Evolutionary conservation across 2,888 invertebrate species (phyloP).

Genomic region (Muscina levida): DNA sequence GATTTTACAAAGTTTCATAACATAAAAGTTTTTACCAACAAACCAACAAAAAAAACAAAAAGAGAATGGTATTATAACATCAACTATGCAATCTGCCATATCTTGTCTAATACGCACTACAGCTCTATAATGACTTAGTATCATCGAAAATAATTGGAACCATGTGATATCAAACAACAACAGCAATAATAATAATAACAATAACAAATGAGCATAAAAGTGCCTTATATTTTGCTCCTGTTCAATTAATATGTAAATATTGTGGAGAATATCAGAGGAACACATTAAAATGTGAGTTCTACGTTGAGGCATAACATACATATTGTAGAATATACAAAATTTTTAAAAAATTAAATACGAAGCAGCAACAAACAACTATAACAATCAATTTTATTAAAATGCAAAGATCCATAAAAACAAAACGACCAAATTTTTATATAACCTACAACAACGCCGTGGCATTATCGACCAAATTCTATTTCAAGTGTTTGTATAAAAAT

Average conservation of each 20-base stretch:
- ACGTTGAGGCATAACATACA: background rate
- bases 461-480: slow-evolving; percentile 48
- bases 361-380: slow-evolving; percentile 25
- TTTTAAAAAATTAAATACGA: slow-evolving; percentile 23
- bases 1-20: too few relatives aligned
- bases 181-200: slow-evolving; percentile 10
- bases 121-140: too few relatives aligned
- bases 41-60: too few relatives aligned
- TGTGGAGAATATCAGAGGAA: too few relatives aligned
- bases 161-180: slow-evolving; percentile 27
- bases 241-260: background rate
- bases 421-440: slow-evolving; percentile 48
- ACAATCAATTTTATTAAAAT: slow-evolving; percentile 60
- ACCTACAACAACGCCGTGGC: slow-evolving; percentile 8
- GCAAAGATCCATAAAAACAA: slow-evolving; percentile 57
- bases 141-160: slow-evolving; percentile 1
- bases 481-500: slow-evolving; percentile 55
- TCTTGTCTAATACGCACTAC: too few relatives aligned
- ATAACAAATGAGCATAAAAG: slow-evolving; percentile 47
- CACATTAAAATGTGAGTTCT: slow-evolving; percentile 17
- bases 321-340: slow-evolving; percentile 3
- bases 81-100: too few relatives aligned
- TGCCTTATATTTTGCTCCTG: slow-evolving; percentile 52
- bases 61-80: too few relatives aligned
- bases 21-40: too few relatives aligned